A percentile compares a stretch with the other conserved stretches of the same genome.
Conservation (phyloP, 2,888 invertebrate genomes). For the Podotricha telesiphe region DNA sequence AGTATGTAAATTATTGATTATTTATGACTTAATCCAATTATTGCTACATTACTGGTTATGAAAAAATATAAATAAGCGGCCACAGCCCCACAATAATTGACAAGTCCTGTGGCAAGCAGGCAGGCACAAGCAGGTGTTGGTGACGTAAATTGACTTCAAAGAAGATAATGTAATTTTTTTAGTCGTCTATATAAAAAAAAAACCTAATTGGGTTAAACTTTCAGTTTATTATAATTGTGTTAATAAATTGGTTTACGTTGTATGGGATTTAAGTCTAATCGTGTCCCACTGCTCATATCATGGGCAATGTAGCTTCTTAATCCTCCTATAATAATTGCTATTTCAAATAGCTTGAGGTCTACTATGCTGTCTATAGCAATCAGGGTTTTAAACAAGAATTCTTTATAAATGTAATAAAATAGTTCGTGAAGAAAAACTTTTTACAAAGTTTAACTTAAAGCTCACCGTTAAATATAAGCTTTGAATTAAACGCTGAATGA, state of each 20-base stretch:
- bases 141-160: not conserved
- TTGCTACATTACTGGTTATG: not conserved
- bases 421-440: not conserved
- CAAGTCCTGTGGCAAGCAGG: not conserved
- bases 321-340: too few relatives aligned
- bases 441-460: not conserved
- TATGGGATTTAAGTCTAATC: too few relatives aligned
- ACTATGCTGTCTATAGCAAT: too few relatives aligned
- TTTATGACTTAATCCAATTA: conserved; percentile 8
- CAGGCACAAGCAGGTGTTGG: not conserved
- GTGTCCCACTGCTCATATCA: too few relatives aligned
- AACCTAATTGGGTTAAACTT: not conserved
- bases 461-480: conserved; percentile 2
- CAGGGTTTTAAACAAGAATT: too few relatives aligned
- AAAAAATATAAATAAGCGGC: not conserved
- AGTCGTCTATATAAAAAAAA: not conserved
- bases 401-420: too few relatives aligned
- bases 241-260: not conserved
- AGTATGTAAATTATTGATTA: not conserved
- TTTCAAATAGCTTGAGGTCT: too few relatives aligned
- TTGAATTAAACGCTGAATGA: conserved; percentile 19
- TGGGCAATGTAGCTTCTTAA: too few relatives aligned
- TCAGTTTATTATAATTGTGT: not conserved
- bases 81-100: not conserved
- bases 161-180: not conserved